phyloP scores from a whole-genome alignment of 2,888 invertebrate species.

The Leptogaster cylindrica region DNA sequence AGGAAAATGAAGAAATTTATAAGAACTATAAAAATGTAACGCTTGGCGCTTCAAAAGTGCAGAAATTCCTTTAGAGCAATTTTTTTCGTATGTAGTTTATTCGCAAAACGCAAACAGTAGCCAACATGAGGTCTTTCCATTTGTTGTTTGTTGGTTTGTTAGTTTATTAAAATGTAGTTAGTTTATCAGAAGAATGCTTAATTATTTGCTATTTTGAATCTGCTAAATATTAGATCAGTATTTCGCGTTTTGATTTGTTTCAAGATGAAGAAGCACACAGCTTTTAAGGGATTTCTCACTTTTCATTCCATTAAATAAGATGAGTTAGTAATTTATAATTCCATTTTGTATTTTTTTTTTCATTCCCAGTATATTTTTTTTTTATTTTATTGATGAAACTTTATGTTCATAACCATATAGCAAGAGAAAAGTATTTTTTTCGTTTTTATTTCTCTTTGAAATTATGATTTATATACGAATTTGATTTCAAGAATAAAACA shows the following conservation, averaged over 20 bases:
- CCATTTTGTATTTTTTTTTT: slow-evolving; percentile 22
- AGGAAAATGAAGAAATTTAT: slow-evolving; percentile 19
- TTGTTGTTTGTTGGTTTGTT: too few species aligned
- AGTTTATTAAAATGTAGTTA: too few species aligned
- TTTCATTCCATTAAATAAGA: slow-evolving; percentile 30
- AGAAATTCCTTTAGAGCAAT: slow-evolving; percentile 4
- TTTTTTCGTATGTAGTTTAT: not conserved
- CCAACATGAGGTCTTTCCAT: too few species aligned
- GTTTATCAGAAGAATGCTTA: too few species aligned
- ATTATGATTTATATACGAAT: slow-evolving; percentile 25
- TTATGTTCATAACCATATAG: slow-evolving; percentile 29
- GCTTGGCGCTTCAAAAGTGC: slow-evolving; percentile 25
- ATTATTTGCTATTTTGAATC: too few species aligned
- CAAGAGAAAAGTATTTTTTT: slow-evolving; percentile 26
- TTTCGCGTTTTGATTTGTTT: too few species aligned
- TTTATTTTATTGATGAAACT: slow-evolving; percentile 18
- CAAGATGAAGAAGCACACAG: not conserved
- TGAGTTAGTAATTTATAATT: slow-evolving; percentile 32
- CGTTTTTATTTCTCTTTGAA: slow-evolving; percentile 9
- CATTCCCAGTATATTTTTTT: slow-evolving; percentile 20
- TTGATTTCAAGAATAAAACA: slow-evolving; percentile 19
- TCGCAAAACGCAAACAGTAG: too few species aligned
- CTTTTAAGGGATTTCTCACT: slow-evolving; percentile 10
- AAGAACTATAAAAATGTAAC: slow-evolving; percentile 22
- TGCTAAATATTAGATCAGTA: too few species aligned